Percentiles rank a stretch among this genome's conserved stretches.
These are phyloP conservation scores for Tyrannus savana DNA, from an alignment of 2,113 vertebrate species.

Conservation along the genomic window DNA sequence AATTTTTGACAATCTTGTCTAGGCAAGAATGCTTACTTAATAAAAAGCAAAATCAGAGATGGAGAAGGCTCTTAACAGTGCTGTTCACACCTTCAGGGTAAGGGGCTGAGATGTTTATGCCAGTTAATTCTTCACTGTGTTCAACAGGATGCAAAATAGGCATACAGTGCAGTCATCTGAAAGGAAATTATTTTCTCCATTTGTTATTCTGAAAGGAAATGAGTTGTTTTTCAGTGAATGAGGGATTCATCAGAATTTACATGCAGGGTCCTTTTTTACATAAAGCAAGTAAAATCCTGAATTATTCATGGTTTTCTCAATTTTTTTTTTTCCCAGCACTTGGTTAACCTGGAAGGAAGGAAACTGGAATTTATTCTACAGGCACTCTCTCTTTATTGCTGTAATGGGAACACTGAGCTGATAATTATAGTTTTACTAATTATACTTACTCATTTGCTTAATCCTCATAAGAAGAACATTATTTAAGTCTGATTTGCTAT, in stretches of 20 bases:
- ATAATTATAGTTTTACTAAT: slow-evolving; percentile 17
- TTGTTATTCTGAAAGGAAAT: slow-evolving; percentile 28
- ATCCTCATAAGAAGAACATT: neutral
- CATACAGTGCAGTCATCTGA: neutral
- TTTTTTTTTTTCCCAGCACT: neutral
- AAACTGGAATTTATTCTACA: neutral
- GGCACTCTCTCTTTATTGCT: neutral
- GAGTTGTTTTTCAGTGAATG: neutral
- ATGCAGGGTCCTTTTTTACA: neutral
- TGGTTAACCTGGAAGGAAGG: neutral
- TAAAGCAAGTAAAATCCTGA: slow-evolving; percentile 1
- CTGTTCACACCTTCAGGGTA: neutral
- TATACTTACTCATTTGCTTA: neutral
- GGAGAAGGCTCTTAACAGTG: neutral
- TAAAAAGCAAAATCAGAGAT: neutral
- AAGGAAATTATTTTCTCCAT: slow-evolving; percentile 6
- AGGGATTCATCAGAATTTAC: slow-evolving; percentile 3
- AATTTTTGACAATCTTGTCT: neutral
- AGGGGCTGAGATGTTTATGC: neutral
- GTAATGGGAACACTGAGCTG: neutral
- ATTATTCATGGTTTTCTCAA: neutral
- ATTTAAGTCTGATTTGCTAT: neutral
- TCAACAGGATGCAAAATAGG: slow-evolving; percentile 1
- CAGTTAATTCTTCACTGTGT: neutral
- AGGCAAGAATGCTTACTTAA: neutral